Percentiles rank a stretch among this genome's conserved stretches.
These are phyloP conservation scores for Eutolmus rufibarbis DNA, from an alignment of 2,888 invertebrate species.

Conservation along the genomic window DNA sequence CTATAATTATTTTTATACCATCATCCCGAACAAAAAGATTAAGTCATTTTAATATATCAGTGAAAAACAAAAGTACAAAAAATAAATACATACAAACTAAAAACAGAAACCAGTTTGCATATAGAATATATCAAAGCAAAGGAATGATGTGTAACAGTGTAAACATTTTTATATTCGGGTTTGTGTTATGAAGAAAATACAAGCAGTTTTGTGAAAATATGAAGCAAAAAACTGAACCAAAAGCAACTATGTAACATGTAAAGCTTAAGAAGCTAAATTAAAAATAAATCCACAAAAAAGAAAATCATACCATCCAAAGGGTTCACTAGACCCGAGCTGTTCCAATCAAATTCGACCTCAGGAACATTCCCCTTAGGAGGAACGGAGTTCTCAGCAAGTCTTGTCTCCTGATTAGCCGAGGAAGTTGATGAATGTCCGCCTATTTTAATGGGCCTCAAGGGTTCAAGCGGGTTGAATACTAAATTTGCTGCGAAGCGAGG, in stretches of 20 bases:
- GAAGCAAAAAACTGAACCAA: background rate
- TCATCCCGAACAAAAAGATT: background rate
- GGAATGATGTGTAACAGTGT: background rate
- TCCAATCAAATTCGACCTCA: conserved; percentile 78
- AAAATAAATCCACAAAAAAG: background rate
- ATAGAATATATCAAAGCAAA: background rate
- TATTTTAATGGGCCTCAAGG: conserved; percentile 68
- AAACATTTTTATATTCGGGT: background rate
- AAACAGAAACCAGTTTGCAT: background rate
- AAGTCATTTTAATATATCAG: background rate
- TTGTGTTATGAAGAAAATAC: background rate
- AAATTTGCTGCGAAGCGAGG: conserved; percentile 89
- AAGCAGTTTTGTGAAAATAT: background rate
- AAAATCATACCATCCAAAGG: conserved; percentile 70
- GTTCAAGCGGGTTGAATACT: conserved; percentile 78
- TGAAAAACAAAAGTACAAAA: background rate
- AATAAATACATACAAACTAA: background rate
- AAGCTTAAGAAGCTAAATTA: background rate
- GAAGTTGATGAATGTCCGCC: background rate
- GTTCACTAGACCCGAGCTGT: conserved; percentile 73
- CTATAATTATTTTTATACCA: background rate
- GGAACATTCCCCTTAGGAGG: conserved; percentile 63
- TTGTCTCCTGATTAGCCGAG: background rate
- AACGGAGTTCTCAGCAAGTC: background rate
- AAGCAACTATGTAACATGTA: conserved; percentile 12